A percentile compares a stretch with the other conserved stretches of the same genome.
These are phyloP conservation scores for Zeus faber DNA, from an alignment of 2,113 vertebrate species.

Conservation along the genomic window DNA sequence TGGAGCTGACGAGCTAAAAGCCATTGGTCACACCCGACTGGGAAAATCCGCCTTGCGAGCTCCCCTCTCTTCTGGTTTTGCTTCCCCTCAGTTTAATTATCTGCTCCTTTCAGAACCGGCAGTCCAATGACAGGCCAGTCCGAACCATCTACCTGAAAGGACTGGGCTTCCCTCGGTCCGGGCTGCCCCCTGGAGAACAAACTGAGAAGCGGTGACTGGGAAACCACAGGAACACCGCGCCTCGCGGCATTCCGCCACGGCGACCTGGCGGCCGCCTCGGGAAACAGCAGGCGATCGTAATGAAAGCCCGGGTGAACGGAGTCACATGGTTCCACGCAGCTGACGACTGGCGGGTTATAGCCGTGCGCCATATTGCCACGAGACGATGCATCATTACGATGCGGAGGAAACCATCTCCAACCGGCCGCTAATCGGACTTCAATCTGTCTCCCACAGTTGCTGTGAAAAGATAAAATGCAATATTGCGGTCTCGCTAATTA, in stretches of 20 bases:
- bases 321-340: background rate
- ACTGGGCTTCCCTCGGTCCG: too few species aligned
- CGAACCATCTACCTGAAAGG: too few species aligned
- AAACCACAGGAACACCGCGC: background rate
- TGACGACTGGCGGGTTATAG: background rate
- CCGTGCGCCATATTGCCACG: background rate
- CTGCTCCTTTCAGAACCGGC: too few species aligned
- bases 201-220: too few species aligned
- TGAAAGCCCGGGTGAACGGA: background rate
- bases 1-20: too few species aligned
- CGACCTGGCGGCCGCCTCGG: background rate
- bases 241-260: background rate
- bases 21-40: too few species aligned
- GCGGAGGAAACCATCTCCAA: background rate
- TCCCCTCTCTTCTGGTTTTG: too few species aligned
- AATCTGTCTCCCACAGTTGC: background rate
- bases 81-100: too few species aligned
- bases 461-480: background rate
- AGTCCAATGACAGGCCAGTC: too few species aligned
- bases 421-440: background rate
- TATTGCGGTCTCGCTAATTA: background rate
- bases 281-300: conserved; percentile 1
- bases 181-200: too few species aligned
- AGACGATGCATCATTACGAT: background rate
- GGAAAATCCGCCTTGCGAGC: too few species aligned